Percentiles rank a stretch among this genome's conserved stretches.
Evolutionary conservation across 2,888 invertebrate species (phyloP).

Genomic region (Arenicola marina): DNA sequence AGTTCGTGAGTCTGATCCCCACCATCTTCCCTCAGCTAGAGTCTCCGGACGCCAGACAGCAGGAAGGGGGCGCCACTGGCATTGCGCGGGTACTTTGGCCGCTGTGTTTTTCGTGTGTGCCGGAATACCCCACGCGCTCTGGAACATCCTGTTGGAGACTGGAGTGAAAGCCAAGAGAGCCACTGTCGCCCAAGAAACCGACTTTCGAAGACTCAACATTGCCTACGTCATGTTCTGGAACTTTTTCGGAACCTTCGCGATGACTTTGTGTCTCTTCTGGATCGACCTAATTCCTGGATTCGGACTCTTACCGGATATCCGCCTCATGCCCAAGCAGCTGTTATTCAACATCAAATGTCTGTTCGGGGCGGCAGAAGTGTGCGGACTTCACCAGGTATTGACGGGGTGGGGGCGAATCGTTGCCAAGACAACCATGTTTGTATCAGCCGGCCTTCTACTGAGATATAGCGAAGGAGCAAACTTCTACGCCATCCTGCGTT

Average conservation of each 20-base stretch:
- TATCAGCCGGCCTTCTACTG: neutral
- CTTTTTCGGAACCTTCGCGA: slow-evolving; percentile 1
- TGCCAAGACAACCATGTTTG: neutral
- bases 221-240: slow-evolving; percentile 2
- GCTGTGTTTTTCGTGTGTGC: too few relatives aligned
- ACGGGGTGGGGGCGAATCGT: neutral
- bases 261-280: neutral
- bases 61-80: too few relatives aligned
- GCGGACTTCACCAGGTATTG: neutral
- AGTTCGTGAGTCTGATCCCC: too few relatives aligned
- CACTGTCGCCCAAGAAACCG: neutral
- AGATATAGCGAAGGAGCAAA: slow-evolving; percentile 1
- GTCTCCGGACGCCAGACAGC: too few relatives aligned
- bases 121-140: neutral
- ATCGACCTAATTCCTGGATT: slow-evolving; percentile 3
- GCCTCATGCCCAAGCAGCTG: neutral
- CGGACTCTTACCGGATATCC: neutral
- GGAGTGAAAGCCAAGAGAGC: neutral
- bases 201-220: neutral
- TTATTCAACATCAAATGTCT: neutral
- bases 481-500: neutral
- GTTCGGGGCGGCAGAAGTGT: neutral
- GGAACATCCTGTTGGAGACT: slow-evolving; percentile 3
- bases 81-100: too few relatives aligned
- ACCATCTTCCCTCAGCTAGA: too few relatives aligned